Evolutionary conservation across 2,888 invertebrate species (phyloP), one percentile per base, ranked within the genome.

Genomic region (Griposia aprilina): DNA sequence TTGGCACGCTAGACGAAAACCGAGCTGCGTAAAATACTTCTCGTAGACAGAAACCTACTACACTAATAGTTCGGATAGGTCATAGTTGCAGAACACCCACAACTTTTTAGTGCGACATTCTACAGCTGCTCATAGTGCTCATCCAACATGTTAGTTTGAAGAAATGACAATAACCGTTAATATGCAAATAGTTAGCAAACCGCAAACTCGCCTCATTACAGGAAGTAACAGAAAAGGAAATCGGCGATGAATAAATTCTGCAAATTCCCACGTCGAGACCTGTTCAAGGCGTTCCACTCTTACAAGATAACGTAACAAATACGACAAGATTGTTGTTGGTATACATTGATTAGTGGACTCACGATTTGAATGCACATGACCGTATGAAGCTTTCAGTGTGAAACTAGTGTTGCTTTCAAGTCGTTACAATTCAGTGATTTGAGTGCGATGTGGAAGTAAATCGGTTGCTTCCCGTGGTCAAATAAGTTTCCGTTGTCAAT

Each of bases 361-460:
- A 20, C 48, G 15, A 57, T 71, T 65, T 20, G 36, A 74, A 74
- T 71, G 67, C 69, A 73, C 55, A 73, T 55, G 62, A 20, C 45
- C 74, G 23, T 68, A 57, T 68, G 68, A 45, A 63, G 62, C 57
- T 63, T n/a, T 55, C 63, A 75, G 82, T 84, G 79, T 74, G 45
- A 59, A 73, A 60, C 60, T 65, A 59, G 48, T 62, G 41, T 45
- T 57, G 68, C 62, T 74, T 74, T 81, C 50, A 74, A 71, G 45
- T 77, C 45, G 63, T 62, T 68, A 78, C 62, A 74, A 71, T 66
- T 74, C 36, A 71, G 36, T 69, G 63, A 81, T 76, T 66, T 45
- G 70, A 66, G 75, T 73, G 71, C 70, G 69, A 88, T 84, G 87
- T 87, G 90, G 90, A 91, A 90, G 88, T 89, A 86, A 86, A 82